Percentiles rank a stretch among this genome's conserved stretches.
Conservation (phyloP, 1,140 invertebrate genomes). For the Aphis gossypii region DNA sequence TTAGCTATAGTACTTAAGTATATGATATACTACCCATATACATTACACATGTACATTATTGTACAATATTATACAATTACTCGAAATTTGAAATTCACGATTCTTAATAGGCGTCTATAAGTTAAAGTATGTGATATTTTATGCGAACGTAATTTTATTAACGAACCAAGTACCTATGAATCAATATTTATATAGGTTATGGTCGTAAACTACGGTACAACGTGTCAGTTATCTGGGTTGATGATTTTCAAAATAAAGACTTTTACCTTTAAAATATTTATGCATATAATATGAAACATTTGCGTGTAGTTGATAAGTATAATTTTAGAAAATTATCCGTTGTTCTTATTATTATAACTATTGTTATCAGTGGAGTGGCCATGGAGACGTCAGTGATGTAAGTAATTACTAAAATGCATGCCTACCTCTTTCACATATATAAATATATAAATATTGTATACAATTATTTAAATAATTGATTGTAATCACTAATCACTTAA, state of each 20-base stretch:
- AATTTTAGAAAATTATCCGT: background rate
- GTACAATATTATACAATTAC: background rate
- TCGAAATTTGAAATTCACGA: background rate
- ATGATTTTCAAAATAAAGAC: background rate
- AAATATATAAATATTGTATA: too few relatives aligned
- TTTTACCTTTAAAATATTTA: background rate
- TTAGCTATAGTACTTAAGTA: background rate
- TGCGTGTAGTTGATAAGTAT: background rate
- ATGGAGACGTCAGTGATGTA: too few relatives aligned
- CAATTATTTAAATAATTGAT: too few relatives aligned
- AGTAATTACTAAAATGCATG: too few relatives aligned
- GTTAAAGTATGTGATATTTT: background rate
- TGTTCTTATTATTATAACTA: background rate
- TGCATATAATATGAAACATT: background rate
- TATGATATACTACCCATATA: too few relatives aligned
- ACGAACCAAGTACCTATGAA: background rate
- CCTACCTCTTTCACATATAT: too few relatives aligned
- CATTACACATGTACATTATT: too few relatives aligned
- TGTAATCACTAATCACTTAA: too few relatives aligned
- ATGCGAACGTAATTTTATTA: background rate
- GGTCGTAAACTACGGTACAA: background rate
- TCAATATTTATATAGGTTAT: background rate
- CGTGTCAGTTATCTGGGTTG: background rate
- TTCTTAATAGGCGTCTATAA: background rate
- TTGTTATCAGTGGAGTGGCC: background rate